Percentiles rank a stretch among this genome's conserved stretches.
phyloP scores from a whole-genome alignment of 2,113 vertebrate genomes.

The Brachypodius melanocephalos region DNA sequence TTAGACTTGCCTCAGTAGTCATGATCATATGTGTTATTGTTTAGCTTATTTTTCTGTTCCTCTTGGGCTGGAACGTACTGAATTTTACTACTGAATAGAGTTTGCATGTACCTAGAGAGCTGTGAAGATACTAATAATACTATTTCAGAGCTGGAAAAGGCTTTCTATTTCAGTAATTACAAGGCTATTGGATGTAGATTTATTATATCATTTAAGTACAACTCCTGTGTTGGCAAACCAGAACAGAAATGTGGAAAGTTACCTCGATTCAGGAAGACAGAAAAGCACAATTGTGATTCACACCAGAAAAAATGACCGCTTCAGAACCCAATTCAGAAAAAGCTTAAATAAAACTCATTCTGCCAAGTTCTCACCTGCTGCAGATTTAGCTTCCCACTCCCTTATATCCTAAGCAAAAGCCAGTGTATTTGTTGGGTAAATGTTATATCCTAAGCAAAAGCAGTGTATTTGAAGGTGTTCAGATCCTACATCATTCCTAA shows the following conservation, averaged over 20 bases:
- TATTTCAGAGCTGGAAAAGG: neutral
- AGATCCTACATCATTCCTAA: neutral
- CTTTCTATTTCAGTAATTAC: neutral
- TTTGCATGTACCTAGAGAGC: neutral
- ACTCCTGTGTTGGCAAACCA: neutral
- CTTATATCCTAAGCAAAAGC: rapidly evolving
- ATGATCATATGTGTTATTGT: neutral
- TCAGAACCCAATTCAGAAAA: neutral
- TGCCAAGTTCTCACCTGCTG: neutral
- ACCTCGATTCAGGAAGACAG: neutral
- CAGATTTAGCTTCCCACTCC: neutral
- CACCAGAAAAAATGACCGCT: neutral
- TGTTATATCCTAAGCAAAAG: neutral
- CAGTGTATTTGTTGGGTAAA: rapidly evolving
- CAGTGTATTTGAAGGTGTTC: neutral
- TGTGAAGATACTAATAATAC: neutral
- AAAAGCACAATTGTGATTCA: neutral
- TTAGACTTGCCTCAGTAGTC: neutral
- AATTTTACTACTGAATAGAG: neutral
- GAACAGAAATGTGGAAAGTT: neutral
- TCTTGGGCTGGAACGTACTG: neutral
- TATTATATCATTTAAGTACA: neutral
- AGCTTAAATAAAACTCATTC: neutral
- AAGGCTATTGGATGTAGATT: neutral
- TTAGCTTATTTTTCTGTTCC: neutral